Evolutionary conservation across 1,140 invertebrate genomes (phyloP), one percentile per base, ranked within the genome.

Genomic region (Drosophila sp.): DNA sequence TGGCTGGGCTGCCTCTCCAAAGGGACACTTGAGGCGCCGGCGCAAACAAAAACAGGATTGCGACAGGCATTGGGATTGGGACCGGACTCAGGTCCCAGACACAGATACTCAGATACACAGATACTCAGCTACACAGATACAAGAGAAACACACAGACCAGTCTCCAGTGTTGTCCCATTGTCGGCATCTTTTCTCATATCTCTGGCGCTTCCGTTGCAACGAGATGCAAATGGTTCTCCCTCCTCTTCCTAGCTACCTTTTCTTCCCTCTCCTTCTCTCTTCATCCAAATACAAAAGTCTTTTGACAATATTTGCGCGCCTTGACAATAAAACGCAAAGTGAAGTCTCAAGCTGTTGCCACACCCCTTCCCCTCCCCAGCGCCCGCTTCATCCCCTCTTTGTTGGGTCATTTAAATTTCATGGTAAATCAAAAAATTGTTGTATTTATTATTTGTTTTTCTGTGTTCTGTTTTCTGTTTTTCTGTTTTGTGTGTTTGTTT

Each of bases 281-380:
- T 13, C 36, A 38, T 63, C 46, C 7, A n/a, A n/a, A n/a, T n/a
- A n/a, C 2, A 16, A 86, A 80, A 81, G 82, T 81, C 82, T 89
- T 87, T 87, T 89, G 82, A 87, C 82, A 87, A 87, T 87, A 87
- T 87, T 87, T 87, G 82, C 79, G 83, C 81, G 82, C 75, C 81
- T 73, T 82, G 82, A 87, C 81, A 86, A 86, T 87, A 87, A 86
- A 82, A 87, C 82, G 82, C 78, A 82, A 82, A 81, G 83, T 78
- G 82, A 81, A 86, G 78, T 80, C 76, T 73, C 54, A 62, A 75
- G 64, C 59, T 73, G 65, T 59, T 51, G 76, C 34, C 50, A 51
- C 14, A 25, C 48, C 7, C 25, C 21, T 9, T 27, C 27, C 4
- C 11, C 36, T 25, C 18, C 21, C 34, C 66, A 41, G 18, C 21